These are phyloP conservation scores for Carcina quercana DNA, from an alignment of 2,888 invertebrate genomes.

Conservation along the genomic window DNA sequence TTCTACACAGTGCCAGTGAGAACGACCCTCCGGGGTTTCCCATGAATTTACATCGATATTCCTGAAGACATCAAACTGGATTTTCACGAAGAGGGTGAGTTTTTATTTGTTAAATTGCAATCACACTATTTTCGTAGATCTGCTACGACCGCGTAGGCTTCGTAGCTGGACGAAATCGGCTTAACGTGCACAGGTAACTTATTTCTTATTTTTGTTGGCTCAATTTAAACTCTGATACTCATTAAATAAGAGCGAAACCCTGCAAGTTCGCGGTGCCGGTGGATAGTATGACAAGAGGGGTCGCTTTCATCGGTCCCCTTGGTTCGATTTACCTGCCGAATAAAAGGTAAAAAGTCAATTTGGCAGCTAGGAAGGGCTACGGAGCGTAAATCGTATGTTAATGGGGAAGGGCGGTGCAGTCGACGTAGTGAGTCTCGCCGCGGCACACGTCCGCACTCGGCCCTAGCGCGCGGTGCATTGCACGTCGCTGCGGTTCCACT, in stretches of 20 bases:
- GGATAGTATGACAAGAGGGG: slow-evolving; percentile 38
- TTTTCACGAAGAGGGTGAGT: slow-evolving; percentile 29
- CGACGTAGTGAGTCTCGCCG: slow-evolving; percentile 32
- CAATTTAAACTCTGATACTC: slow-evolving; percentile 18
- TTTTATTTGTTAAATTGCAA: slow-evolving; percentile 12
- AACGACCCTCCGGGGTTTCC: slow-evolving; percentile 34
- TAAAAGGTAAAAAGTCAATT: slow-evolving; percentile 74
- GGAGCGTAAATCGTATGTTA: slow-evolving; percentile 57
- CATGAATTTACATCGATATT: slow-evolving; percentile 23
- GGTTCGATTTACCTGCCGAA: slow-evolving; percentile 68
- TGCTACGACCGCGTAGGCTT: slow-evolving; percentile 35
- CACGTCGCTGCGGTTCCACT: slow-evolving; percentile 24
- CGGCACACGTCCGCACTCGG: slow-evolving; percentile 31
- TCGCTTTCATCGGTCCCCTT: slow-evolving; percentile 59
- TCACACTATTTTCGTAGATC: slow-evolving; percentile 22
- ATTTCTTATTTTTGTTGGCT: slow-evolving; percentile 8
- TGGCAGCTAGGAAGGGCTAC: slow-evolving; percentile 67
- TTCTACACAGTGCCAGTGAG: slow-evolving; percentile 53
- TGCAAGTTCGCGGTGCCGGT: slow-evolving; percentile 24
- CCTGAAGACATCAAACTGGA: slow-evolving; percentile 30
- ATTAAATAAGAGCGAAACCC: slow-evolving; percentile 28
- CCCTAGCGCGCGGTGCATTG: slow-evolving; percentile 27
- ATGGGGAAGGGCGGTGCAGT: slow-evolving; percentile 69
- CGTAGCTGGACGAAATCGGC: slow-evolving; percentile 13
- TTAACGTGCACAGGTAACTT: slow-evolving; percentile 11